Base-by-base conservation (phyloP, 2,888 invertebrate genomes). In the Acrocyrtus sp. region DNA sequence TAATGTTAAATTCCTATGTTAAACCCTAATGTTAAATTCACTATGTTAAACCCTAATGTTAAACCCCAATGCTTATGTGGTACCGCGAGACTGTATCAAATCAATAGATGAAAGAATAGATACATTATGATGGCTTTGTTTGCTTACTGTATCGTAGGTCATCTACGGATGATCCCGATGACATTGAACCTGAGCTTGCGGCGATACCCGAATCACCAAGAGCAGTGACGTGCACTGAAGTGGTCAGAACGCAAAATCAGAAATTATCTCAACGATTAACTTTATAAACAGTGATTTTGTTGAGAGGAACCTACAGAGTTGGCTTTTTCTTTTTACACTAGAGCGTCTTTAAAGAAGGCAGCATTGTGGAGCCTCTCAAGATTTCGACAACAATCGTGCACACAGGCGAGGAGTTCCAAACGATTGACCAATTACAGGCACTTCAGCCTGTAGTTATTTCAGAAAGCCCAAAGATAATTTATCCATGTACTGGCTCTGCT, bases 141-240 rank as follows among this genome's bases (percentile, higher is more conserved):
- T 5, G 0, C 67, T 50, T 21, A 45, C n/a, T 12, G 56, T n/a
- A 19, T 74, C 72, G 15, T 50, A 81, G 79, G 74, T 83, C 82
- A 27, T 84, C 84, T 1, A 77, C 76, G 4, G 93, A 93, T 83
- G 93, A 93, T 83, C 91, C 90, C 75, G 94, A 95, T 84, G 94
- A 94, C 78, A 91, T 92, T 1, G 95, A 95, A 85, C 93, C 93
- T 62, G 95, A 95, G 84, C 85, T 95, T 81, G 93, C 93, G 72
- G 94, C 93, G 67, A 95, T 95, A 83, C 94, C 94, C 15, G 95
- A 95, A 86, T 94, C 93, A 83, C 83, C 84, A 12, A 92, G 72
- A 2, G 19, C 47, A 3, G 19, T 48, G 21, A 27, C 63, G 3
- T 76, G 78, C 10, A 24, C 54, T 88, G 74, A 76, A 47, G 72